These are phyloP conservation scores for Entomobrya proxima DNA, from an alignment of 2,888 invertebrate genomes.

Conservation along the genomic window DNA sequence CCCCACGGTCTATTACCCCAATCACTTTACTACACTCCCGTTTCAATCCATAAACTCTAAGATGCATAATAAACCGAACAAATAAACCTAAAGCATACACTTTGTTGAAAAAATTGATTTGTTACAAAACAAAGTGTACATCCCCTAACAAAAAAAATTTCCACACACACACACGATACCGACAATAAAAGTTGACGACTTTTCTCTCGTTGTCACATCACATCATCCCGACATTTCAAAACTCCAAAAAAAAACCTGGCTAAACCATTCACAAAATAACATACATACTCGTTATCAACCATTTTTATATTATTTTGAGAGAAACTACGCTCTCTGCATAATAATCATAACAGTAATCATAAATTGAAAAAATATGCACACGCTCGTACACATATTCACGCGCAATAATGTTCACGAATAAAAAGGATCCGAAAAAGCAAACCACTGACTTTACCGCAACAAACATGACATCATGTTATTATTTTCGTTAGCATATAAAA, in stretches of 20 bases:
- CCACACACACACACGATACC: not conserved
- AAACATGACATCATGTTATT: slow-evolving; percentile 60
- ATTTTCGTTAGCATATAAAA: slow-evolving; percentile 34
- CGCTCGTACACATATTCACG: slow-evolving; percentile 31
- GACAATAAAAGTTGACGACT: not conserved
- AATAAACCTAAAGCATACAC: not conserved
- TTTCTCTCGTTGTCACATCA: slow-evolving; percentile 5
- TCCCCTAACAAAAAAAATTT: not conserved
- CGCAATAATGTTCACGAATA: slow-evolving; percentile 31
- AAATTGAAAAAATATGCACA: slow-evolving; percentile 60
- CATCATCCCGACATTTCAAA: slow-evolving; percentile 9
- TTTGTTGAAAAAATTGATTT: slow-evolving; percentile 53
- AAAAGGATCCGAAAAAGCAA: not conserved
- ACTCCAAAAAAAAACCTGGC: not conserved
- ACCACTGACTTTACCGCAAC: slow-evolving; percentile 17
- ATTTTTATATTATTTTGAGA: too few relatives aligned
- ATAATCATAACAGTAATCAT: slow-evolving; percentile 67
- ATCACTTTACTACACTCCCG: not conserved
- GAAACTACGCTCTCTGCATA: too few relatives aligned
- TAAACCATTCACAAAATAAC: not conserved
- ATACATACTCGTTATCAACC: not conserved
- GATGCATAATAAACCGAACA: slow-evolving; percentile 6
- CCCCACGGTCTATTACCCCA: not conserved
- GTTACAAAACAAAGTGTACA: slow-evolving; percentile 32
- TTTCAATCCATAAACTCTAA: slow-evolving; percentile 30